These are phyloP conservation scores for Cervus canadensis DNA, from an alignment of 2,113 vertebrate species.

Conservation along the genomic window DNA sequence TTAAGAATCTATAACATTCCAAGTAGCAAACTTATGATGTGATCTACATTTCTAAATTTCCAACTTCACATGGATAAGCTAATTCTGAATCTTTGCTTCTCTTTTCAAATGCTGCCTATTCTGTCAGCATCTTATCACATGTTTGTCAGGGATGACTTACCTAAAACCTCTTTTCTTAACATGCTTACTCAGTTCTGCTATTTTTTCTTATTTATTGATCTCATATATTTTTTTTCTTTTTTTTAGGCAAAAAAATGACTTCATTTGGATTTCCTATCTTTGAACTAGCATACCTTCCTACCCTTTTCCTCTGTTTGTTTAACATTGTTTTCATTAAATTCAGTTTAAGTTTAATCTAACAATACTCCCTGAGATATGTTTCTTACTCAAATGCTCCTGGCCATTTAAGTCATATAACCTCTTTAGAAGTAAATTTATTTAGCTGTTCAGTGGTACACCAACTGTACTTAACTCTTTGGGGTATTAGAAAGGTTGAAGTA, in stretches of 20 bases:
- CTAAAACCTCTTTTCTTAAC: not conserved
- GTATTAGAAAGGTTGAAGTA: not conserved
- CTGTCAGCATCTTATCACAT: not conserved
- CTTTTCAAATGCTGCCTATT: not conserved
- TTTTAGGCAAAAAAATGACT: not conserved
- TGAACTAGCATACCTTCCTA: not conserved
- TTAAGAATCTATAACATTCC: not conserved
- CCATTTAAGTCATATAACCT: not conserved
- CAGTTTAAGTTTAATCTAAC: not conserved
- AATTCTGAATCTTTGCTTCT: not conserved
- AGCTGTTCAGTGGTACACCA: not conserved
- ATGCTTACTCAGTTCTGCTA: not conserved
- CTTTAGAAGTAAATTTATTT: not conserved
- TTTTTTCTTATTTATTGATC: not conserved
- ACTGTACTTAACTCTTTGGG: not conserved
- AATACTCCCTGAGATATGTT: not conserved
- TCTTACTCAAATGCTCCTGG: not conserved
- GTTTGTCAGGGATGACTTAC: too few relatives aligned
- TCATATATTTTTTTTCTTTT: not conserved
- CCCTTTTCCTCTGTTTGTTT: not conserved
- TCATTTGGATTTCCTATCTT: not conserved
- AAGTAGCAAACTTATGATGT: not conserved
- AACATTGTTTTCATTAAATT: not conserved
- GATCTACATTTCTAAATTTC: not conserved
- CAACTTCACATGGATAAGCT: fast-evolving